Percentiles rank a stretch among this genome's conserved stretches.
phyloP scores from a whole-genome alignment of 2,113 vertebrate species.

The Cygnus atratus region DNA sequence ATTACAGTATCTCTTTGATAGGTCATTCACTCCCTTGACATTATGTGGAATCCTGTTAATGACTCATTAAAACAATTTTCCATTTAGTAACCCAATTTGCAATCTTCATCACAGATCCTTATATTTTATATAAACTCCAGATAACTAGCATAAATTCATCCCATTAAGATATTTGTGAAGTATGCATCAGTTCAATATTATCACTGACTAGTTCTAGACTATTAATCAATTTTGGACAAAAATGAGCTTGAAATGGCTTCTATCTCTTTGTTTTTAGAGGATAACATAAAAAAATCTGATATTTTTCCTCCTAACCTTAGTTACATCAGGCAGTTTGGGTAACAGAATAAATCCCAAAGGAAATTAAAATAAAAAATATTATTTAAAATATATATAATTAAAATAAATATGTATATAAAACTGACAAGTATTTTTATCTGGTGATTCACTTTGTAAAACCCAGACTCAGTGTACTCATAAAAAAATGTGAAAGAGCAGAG shows the following conservation, averaged over 20 bases:
- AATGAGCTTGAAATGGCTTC: background rate
- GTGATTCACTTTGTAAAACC: background rate
- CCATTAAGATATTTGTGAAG: background rate
- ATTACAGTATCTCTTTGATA: background rate
- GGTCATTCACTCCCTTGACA: background rate
- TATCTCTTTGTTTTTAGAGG: fast-evolving
- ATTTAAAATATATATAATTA: background rate
- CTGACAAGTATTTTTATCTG: background rate
- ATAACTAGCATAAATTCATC: background rate
- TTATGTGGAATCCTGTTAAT: background rate
- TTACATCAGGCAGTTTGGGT: background rate
- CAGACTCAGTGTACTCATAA: background rate
- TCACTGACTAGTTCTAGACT: background rate
- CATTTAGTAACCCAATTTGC: background rate
- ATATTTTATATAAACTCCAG: background rate
- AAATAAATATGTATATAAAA: no score
- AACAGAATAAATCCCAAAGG: background rate
- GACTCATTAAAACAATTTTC: background rate
- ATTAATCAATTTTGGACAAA: background rate
- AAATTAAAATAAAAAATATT: background rate
- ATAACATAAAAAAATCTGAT: background rate
- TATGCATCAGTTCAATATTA: background rate
- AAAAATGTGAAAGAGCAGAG: background rate
- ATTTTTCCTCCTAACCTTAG: background rate
- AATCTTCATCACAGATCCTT: background rate